Conservation (phyloP, 35 echinoderm and acorn worm species). For the Hemicentrotus pulcherrimus region DNA sequence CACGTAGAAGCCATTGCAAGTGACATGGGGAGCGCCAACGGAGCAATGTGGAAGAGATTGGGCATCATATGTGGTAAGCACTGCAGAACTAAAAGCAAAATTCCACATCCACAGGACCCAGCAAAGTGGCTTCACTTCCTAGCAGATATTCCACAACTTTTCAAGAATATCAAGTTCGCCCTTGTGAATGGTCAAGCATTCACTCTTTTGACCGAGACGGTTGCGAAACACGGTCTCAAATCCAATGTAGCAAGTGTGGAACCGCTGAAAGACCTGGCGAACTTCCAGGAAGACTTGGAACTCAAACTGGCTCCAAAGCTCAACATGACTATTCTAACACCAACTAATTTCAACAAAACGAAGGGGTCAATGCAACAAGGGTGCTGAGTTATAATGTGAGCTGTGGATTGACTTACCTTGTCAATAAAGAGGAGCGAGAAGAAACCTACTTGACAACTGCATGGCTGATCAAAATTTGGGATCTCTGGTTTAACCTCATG, state of each 20-base stretch:
- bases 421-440: too few relatives aligned
- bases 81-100: constrained; percentile 30
- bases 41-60: constrained; percentile 67
- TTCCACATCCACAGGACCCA: constrained; percentile 51
- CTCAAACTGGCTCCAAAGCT: constrained; percentile 58
- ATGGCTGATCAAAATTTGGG: neutral
- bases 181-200: constrained; percentile 60
- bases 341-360: constrained; percentile 59
- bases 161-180: constrained; percentile 66
- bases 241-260: neutral
- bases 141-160: constrained; percentile 63
- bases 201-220: constrained; percentile 29
- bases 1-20: constrained; percentile 57
- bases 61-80: constrained; percentile 44
- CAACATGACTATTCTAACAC: constrained; percentile 36
- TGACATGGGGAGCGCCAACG: constrained; percentile 64
- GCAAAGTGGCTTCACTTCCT: constrained; percentile 51
- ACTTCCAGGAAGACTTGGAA: constrained; percentile 36
- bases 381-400: constrained; percentile 41
- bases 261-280: constrained; percentile 41
- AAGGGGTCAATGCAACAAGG: constrained; percentile 50
- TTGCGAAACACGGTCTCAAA: neutral
- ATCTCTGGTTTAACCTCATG: neutral
- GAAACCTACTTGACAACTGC: too few relatives aligned
- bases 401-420: neutral